Base-by-base conservation (phyloP, 2,888 invertebrate species). In the Copidosoma aretas region DNA sequence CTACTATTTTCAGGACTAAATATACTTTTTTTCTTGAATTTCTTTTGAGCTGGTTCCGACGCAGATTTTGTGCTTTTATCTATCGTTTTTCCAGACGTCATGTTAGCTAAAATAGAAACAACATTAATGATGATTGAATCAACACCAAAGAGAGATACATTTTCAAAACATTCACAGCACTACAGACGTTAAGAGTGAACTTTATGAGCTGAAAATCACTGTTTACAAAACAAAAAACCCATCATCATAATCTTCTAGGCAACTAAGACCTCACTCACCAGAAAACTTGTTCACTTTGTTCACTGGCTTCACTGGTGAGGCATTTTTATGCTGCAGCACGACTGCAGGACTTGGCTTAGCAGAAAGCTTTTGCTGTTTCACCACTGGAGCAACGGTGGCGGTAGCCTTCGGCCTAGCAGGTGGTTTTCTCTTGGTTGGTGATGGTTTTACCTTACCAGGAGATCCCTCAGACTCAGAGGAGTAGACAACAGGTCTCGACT, bases 1-100 rank as follows among this genome's bases (percentile, higher is more conserved):
- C 89, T 89, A 73, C 89, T 89, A 73, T 93, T 93, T 75, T 92
- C 93, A 0, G 93, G 93, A 64, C 93, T 93, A 78, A 93, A 93
- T 77, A 93, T 93, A 78, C 93, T 92, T 80, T 91, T 92, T 81
- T 91, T 91, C 78, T 91, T 91, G 54, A 80, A 73, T 75, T 84
- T 85, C 60, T 84, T 84, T 67, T 79, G 82, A 5, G 76, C 79
- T 52, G 81, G 81, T 67, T 82, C 82, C 41, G 74, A 73, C 15
- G 73, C 64, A 49, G 74, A 67, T 74, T 79, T 80, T 3, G 68
- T 43, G 22, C 70, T 72, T 70, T 79, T 80, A 0, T 81, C 80
- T 14, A 69, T 39, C 15, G 73, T 46, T 73, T 80, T 80, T 43
- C 76, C 32, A 21, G 70, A 64, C 24, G 69, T 56, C 63, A 64